Evolutionary conservation across 2,113 vertebrate species (phyloP), one percentile per base, ranked within the genome.

Genomic region (Nothocercus julius): DNA sequence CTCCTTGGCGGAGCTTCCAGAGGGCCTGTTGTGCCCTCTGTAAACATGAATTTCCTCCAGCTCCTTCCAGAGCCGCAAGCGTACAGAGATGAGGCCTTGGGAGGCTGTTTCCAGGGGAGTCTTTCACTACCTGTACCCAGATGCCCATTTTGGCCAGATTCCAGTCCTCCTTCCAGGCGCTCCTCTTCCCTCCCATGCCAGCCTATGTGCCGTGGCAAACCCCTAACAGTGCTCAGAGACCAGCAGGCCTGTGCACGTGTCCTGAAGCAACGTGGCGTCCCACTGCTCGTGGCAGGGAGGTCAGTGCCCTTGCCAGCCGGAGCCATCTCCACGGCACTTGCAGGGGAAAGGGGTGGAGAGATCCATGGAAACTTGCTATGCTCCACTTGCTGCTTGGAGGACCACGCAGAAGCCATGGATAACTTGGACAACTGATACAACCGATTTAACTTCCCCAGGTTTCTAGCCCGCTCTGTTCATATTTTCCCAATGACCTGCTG

Each of bases 141-240:
- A 51, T 4, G 5, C 17, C 30, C 54, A 47, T 53, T 40, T 64
- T 4, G n/a, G 32, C 40, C 36, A 9, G 0, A 5, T 1, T 11
- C 4, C 7, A 3, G 5, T 3, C 5, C 17, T 12, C 13, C 36
- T 69, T 13, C 13, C 1, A 19, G 28, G 51, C 47, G n/a, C 5
- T 21, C 59, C 28, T 30, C 64, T 45, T 12, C 44, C 13, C 30
- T 30, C 66, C 42, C 20, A 10, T 30, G 21, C 21, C 13, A 30
- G 30, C 42, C 28, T 15, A 66, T 21, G 20, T 16, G 24, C 68
- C 49, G 16, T 28, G 47, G 45, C 16, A 51, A 70, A 25, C n/a
- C 21, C 8, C 24, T 34, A 51, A 28, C 8, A 18, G 19, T 17
- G 27, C 54, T 30, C 54, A 56, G 47, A 18, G n/a, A 70, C 24